Conservation (phyloP, 1,140 invertebrate genomes). For the Macrobrachium rosenbergii region DNA sequence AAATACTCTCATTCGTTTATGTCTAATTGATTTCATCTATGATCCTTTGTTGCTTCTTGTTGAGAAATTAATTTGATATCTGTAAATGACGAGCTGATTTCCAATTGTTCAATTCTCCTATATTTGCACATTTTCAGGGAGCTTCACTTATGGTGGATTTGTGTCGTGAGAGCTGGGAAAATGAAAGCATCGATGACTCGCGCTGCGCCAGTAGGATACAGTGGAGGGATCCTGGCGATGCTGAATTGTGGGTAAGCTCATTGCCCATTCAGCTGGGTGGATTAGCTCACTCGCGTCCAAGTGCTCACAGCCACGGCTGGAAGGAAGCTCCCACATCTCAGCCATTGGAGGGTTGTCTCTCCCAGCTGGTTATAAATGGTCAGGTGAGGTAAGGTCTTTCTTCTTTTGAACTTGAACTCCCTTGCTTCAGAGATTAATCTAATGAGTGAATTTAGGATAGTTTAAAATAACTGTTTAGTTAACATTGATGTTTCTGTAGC, state of each 20-base stretch:
- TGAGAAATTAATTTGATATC: background rate
- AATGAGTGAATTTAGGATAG: background rate
- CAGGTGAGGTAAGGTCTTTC: slow-evolving; percentile 24
- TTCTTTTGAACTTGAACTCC: background rate
- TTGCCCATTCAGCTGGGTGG: slow-evolving; percentile 35
- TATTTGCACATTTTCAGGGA: background rate
- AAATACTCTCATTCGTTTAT: too few species aligned
- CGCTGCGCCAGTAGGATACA: background rate
- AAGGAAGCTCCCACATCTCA: slow-evolving; percentile 26
- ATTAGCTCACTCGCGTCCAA: slow-evolving; percentile 41
- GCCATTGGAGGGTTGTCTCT: slow-evolving; percentile 44
- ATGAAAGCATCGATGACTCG: background rate
- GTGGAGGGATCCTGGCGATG: slow-evolving; percentile 6
- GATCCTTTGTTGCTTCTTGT: too few species aligned
- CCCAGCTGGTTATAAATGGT: slow-evolving; percentile 40
- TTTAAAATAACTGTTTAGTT: background rate
- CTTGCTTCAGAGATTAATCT: background rate
- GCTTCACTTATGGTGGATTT: slow-evolving; percentile 38
- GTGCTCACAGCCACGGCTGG: slow-evolving; percentile 31
- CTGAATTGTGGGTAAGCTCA: slow-evolving; percentile 19
- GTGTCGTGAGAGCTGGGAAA: slow-evolving; percentile 29
- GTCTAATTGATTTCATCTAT: too few species aligned
- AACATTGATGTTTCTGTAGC: too few species aligned
- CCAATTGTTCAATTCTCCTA: too few species aligned
- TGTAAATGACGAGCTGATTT: background rate